phyloP scores from a whole-genome alignment of 2,888 invertebrate genomes.

The Tetrapedia diversipes region DNA sequence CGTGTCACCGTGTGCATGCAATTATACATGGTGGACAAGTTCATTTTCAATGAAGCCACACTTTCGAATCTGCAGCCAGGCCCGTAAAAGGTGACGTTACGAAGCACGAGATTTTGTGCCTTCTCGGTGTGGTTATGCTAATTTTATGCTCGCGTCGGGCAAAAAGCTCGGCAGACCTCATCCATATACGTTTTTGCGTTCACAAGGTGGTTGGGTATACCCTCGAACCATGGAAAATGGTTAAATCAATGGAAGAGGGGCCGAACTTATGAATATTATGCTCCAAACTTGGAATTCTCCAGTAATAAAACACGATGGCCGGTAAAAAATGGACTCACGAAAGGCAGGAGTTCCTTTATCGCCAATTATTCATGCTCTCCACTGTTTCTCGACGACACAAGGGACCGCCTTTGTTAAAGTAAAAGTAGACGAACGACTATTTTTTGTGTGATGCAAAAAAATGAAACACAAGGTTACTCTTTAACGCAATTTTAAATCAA shows the following conservation, averaged over 20 bases:
- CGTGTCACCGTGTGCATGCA: constrained; percentile 13
- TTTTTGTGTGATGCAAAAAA: not conserved
- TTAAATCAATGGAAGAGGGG: constrained; percentile 12
- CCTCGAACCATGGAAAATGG: constrained; percentile 48
- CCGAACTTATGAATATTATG: constrained; percentile 48
- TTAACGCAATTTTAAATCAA: no score
- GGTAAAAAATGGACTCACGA: constrained; percentile 1
- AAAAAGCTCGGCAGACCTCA: constrained; percentile 48
- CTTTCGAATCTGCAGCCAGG: constrained; percentile 39
- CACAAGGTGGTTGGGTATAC: constrained; percentile 29
- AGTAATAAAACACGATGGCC: constrained; percentile 53
- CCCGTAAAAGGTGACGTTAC: constrained; percentile 37
- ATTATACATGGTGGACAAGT: constrained; percentile 43
- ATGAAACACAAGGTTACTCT: no score
- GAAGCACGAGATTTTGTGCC: constrained; percentile 49
- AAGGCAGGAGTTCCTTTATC: constrained; percentile 17
- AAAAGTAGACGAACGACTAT: not conserved
- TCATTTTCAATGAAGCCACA: constrained; percentile 55
- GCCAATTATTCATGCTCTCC: constrained; percentile 20
- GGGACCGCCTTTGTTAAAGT: not conserved
- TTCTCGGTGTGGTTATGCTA: constrained; percentile 72
- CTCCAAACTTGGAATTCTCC: constrained; percentile 50
- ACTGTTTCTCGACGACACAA: no score
- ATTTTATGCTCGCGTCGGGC: constrained; percentile 71
- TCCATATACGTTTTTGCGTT: constrained; percentile 49